Evolutionary conservation across 2,113 vertebrate genomes (phyloP), one percentile per base, ranked within the genome.

Genomic region (Brienomyrus brachyistius): DNA sequence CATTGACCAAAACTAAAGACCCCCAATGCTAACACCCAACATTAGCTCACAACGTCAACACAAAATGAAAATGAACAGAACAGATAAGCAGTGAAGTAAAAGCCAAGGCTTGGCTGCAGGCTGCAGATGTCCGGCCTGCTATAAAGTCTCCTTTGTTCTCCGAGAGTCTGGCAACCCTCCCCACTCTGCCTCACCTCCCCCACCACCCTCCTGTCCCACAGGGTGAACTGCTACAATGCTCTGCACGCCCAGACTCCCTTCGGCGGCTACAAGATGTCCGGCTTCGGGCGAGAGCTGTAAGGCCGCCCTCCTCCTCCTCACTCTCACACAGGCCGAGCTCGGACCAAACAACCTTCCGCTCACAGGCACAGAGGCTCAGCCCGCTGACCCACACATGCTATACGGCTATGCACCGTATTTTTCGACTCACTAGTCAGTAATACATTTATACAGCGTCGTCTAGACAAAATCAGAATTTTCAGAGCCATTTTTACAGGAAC

Each of bases 221-320:
- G 98, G 98, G 96, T 99, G 93, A 99, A 99, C 95, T 99, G 98
- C 92, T 98, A 99, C 92, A 99, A 99, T 0, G 97, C 97, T 0
- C 96, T 99, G 35, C 98, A 98, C 11, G 96, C 96, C 77, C 97
- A 99, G 92, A 94, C 96, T 89, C 97, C 98, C 0, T 99, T 99
- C 43, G 98, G 98, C 90, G 98, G 98, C 48, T 98, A 96, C 92
- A 98, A 99, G 94, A 99, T 99, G 98, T 99, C 98, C 19, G 98
- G 98, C 91, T 98, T 97, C 0, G 98, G 98, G 93, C 94, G 98
- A 96, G 98, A 99, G 94, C 95, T 99, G 98, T 99, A 95, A 99
- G 98, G 95, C 70, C 90, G 2, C 47, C 40, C 40, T 40, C 40
- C 62, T 90, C 35, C 47, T n/a, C 45, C 19, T 84, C 21, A 1